Base-by-base conservation (phyloP, 2,888 invertebrate species). In the Drosophila mayaguana region DNA sequence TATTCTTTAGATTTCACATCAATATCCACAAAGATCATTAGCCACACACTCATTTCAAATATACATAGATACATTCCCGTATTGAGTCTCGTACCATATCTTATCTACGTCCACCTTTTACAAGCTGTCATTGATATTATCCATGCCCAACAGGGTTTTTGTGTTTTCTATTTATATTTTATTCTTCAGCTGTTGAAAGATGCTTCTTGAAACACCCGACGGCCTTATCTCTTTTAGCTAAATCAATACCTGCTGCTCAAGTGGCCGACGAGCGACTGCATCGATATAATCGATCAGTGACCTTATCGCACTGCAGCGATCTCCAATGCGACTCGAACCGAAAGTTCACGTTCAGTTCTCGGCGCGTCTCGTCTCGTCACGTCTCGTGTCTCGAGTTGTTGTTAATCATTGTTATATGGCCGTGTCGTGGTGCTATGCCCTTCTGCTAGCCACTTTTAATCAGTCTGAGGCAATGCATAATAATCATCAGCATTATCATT, bases 391-490 rank as follows among this genome's bases (percentile, higher is more conserved):
- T 28, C 18, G 20, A 32, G 28, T 51, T n/a, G 65, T 38, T 38
- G 25, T 48, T 28, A 20, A 16, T 38, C 22, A 43, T 57, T 67
- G 67, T 43, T 56, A 20, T 51, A 14, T 48, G 54, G 4, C 11
- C n/a, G 25, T 28, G 25, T 22, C 22, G 2, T 22, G 22, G 22
- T 22, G 22, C 22, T 4, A 22, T 72, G 51, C 65, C 48, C 64
- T 75, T 66, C 40, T 57, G 67, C 38, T 67, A 61, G 28, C 43
- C 54, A 67, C 67, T 72, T 83, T 81, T 87, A 83, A 84, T 83
- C 85, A 84, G 85, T 68, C 81, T 70, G 78, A 73, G 81, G 83
- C 72, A 70, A 54, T 69, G 69, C 78, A 86, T 78, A 81, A 75
- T 68, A 84, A 84, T 83, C 70, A 79, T 53, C 51, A 36, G 50